Evolutionary conservation across 2,113 vertebrate genomes (phyloP), one percentile per base, ranked within the genome.

Genomic region (Ranitomeya variabilis): DNA sequence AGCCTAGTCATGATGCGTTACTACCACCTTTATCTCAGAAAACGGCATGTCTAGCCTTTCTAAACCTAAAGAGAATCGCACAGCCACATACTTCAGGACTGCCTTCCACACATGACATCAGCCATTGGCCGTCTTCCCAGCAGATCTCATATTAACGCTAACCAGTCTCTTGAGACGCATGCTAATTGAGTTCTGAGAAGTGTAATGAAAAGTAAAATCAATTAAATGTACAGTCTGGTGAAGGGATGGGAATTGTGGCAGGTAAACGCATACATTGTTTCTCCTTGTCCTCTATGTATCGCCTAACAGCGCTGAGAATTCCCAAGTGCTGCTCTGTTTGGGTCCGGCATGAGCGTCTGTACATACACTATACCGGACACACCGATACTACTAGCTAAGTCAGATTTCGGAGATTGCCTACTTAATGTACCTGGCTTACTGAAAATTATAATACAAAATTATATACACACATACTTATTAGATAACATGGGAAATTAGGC

Each of bases 201-300:
- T 0, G 2, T 90, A 93, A 92, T 90, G 91, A 94, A 93, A 94
- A 93, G 92, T 92, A 90, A 88, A 94, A 92, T 93, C 92, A 92
- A 93, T 95, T 94, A 93, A 0, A 67, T 86, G 91, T 76, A 88
- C 90, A 90, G 87, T 91, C 92, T 91, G 91, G 91, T 91, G 90
- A 91, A 90, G 92, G 86, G 59, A 13, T 90, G 90, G 91, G 80
- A 90, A 91, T 90, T 89, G 13, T 5, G 9, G 57, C 23, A 59
- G 23, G 84, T 76, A 76, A 86, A 74, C 14, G 51, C 60, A 86
- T 77, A 59, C n/a, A 45, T 55, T 5, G 67, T 71, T 73, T 57
- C 82, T 54, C 37, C 52, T 78, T 7, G 51, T 21, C 45, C 23
- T 54, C 45, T 78, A 74, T 45, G 13, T n/a, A 67, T 67, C n/a